Evolutionary conservation across 2,888 invertebrate genomes (phyloP).

Genomic region (Adineta ricciae): DNA sequence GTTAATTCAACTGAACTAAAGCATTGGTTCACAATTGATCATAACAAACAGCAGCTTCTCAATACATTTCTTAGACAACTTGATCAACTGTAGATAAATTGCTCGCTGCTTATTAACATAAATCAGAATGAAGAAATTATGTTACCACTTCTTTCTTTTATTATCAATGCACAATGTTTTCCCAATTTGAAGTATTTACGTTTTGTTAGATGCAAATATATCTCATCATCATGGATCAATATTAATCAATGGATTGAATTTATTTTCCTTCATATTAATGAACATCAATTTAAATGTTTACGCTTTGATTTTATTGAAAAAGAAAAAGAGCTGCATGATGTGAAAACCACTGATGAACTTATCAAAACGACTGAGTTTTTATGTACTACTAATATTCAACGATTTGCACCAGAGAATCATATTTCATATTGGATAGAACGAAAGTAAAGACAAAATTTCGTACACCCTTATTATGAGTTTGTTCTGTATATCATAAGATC

Average conservation of each 20-base stretch:
- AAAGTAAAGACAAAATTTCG: background rate
- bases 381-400: background rate
- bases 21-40: background rate
- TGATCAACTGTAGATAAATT: background rate
- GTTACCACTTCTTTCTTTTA: background rate
- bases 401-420: background rate
- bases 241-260: background rate
- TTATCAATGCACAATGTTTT: background rate
- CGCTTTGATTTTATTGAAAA: background rate
- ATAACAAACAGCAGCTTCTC: background rate
- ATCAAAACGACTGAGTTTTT: background rate
- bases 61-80: background rate
- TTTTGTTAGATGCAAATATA: background rate
- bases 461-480: too few relatives aligned
- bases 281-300: background rate
- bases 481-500: too few relatives aligned
- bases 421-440: background rate
- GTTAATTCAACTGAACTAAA: background rate
- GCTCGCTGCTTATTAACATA: background rate
- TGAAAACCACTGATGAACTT: background rate
- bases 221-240: background rate
- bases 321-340: background rate
- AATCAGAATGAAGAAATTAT: background rate
- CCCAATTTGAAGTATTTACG: background rate
- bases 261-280: background rate